Evolutionary conservation across 2,888 invertebrate species (phyloP).

Genomic region (Minunthozetes semirufus): DNA sequence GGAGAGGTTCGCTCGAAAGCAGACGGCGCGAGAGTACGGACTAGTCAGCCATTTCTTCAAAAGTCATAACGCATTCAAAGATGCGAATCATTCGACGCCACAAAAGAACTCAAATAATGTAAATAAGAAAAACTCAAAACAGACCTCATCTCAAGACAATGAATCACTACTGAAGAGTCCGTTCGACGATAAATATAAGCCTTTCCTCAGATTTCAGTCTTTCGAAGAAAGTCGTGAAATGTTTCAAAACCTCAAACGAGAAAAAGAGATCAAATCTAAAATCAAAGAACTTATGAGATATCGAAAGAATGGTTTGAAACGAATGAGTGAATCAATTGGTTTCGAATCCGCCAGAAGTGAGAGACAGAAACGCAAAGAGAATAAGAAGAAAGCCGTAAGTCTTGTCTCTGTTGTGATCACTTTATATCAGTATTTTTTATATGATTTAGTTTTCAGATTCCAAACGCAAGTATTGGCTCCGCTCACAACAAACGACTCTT

Average conservation of each 20-base stretch:
- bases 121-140: conserved; percentile 15
- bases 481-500: conserved; percentile 20
- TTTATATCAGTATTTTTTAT: conserved; percentile 5
- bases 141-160: background rate
- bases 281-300: conserved; percentile 71
- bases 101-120: conserved; percentile 6
- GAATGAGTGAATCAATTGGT: conserved; percentile 54
- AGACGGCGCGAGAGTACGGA: conserved; percentile 81
- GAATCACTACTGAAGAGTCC: background rate
- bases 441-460: conserved; percentile 35
- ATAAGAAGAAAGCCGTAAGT: conserved; percentile 49
- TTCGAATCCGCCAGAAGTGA: conserved; percentile 62
- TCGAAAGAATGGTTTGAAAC: conserved; percentile 73
- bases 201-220: conserved; percentile 80
- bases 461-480: conserved; percentile 34
- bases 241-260: conserved; percentile 58
- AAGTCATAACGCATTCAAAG: conserved; percentile 25
- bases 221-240: conserved; percentile 75
- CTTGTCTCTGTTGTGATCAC: conserved; percentile 26
- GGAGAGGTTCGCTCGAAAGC: conserved; percentile 79
- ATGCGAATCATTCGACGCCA: conserved; percentile 14
- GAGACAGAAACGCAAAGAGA: conserved; percentile 58
- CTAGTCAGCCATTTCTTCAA: conserved; percentile 74
- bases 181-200: conserved; percentile 65
- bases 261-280: conserved; percentile 73